These are phyloP conservation scores for Alexandromys fortis DNA, from an alignment of 2,113 vertebrate species.

Conservation along the genomic window DNA sequence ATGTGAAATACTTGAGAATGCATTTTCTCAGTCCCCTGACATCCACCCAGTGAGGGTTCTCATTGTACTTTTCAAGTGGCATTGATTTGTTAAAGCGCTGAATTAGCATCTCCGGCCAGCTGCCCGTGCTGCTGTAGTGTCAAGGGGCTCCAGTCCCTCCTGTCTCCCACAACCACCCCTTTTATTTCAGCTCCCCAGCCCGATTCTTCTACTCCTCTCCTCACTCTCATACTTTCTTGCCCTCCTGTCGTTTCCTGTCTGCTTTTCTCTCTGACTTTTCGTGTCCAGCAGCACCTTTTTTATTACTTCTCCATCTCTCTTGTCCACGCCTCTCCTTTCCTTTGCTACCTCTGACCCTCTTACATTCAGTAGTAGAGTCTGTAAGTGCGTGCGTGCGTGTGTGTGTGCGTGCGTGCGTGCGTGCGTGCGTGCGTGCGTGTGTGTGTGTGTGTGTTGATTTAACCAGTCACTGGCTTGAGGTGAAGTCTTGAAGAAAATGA, in stretches of 20 bases:
- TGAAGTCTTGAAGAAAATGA: constrained; percentile 68
- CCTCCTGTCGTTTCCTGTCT: constrained; percentile 31
- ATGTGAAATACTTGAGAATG: constrained; percentile 96
- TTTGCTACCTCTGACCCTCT: constrained; percentile 50
- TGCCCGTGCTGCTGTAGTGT: constrained; percentile 89
- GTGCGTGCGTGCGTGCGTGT: not conserved
- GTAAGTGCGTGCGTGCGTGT: constrained; percentile 55
- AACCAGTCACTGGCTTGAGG: constrained; percentile 76
- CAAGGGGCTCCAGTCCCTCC: constrained; percentile 84
- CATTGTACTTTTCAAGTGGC: constrained; percentile 99
- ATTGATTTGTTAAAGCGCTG: constrained; percentile 99
- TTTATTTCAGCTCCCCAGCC: not conserved
- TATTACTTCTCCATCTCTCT: not conserved
- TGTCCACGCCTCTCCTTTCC: not conserved
- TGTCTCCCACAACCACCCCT: constrained; percentile 65
- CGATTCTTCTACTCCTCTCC: not conserved
- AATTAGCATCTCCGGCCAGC: constrained; percentile 97
- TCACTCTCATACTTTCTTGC: not conserved
- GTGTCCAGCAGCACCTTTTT: not conserved
- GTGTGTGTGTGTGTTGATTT: constrained; percentile 28
- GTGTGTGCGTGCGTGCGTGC: rapidly evolving
- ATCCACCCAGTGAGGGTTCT: constrained; percentile 94
- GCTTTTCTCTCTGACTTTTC: constrained; percentile 63
- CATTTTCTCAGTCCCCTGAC: constrained; percentile 93
- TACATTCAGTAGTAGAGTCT: constrained; percentile 82